Evolutionary conservation across 2,888 invertebrate genomes (phyloP).

Genomic region (Campoplex capitator): DNA sequence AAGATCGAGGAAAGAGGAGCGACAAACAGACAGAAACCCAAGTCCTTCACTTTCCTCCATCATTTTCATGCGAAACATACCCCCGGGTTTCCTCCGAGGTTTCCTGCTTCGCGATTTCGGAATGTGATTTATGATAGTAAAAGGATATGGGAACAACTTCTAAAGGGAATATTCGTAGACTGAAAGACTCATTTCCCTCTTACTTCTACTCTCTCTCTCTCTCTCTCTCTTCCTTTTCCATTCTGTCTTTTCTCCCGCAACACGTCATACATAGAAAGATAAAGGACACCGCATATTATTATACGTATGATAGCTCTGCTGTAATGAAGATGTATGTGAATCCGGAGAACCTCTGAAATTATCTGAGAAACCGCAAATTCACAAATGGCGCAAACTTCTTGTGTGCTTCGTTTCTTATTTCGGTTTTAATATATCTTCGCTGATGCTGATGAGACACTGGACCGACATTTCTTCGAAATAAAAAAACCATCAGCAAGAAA

Average conservation of each 20-base stretch:
- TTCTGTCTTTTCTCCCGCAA: constrained; percentile 49
- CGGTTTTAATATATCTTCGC: constrained; percentile 8
- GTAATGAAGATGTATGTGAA: constrained; percentile 77
- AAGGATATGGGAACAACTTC: constrained; percentile 52
- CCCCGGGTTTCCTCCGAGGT: constrained; percentile 57
- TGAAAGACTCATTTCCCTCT: constrained; percentile 43
- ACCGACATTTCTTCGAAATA: neutral
- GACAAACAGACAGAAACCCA: constrained; percentile 61
- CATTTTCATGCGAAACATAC: constrained; percentile 64
- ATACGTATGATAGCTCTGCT: constrained; percentile 66
- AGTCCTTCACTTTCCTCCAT: constrained; percentile 21
- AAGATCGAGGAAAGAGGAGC: constrained; percentile 52
- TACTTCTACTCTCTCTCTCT: constrained; percentile 39
- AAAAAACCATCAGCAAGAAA: constrained; percentile 7
- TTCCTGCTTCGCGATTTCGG: constrained; percentile 74
- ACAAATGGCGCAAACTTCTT: constrained; percentile 32
- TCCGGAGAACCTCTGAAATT: constrained; percentile 70
- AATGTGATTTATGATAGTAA: constrained; percentile 80
- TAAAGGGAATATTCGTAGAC: constrained; percentile 51
- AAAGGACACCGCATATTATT: constrained; percentile 19
- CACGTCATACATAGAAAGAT: constrained; percentile 58
- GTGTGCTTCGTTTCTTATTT: constrained; percentile 1
- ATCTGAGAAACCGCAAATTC: constrained; percentile 62
- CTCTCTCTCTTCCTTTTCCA: constrained; percentile 13
- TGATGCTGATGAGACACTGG: neutral